Conservation (phyloP, 2,113 vertebrate species). For the Rhinolophus ferrumequinum region DNA sequence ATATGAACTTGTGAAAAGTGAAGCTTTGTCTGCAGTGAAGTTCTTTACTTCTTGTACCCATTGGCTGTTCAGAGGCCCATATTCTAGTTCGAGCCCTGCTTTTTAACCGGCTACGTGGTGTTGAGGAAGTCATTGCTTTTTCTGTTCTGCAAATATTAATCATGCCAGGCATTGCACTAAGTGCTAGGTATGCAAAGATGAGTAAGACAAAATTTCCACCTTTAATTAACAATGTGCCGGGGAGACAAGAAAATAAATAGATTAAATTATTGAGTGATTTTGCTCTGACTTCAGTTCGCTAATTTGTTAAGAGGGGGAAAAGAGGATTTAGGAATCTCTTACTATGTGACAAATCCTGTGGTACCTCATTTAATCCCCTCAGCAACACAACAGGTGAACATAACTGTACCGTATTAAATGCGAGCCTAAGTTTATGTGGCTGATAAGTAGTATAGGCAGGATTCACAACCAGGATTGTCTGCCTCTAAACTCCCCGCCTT, state of each 20-base stretch:
- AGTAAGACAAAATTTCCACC: not conserved
- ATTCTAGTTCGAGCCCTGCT: not conserved
- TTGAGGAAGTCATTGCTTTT: not conserved
- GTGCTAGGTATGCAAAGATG: not conserved
- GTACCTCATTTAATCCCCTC: not conserved
- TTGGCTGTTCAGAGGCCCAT: accelerated
- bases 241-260: not conserved
- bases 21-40: not conserved
- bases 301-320: not conserved
- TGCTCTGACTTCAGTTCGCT: not conserved
- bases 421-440: accelerated
- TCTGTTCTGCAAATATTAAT: not conserved
- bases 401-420: not conserved
- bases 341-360: not conserved
- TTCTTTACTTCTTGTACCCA: not conserved
- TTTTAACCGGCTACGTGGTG: accelerated
- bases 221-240: not conserved
- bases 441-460: not conserved
- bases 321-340: not conserved
- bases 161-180: not conserved
- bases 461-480: not conserved
- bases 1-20: not conserved
- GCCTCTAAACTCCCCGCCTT: not conserved
- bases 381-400: not conserved
- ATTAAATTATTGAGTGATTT: slow-evolving; percentile 16